Percentiles rank a stretch among this genome's conserved stretches.
Evolutionary conservation across 2,888 invertebrate species (phyloP).

Genomic region (Saturnia japonica): DNA sequence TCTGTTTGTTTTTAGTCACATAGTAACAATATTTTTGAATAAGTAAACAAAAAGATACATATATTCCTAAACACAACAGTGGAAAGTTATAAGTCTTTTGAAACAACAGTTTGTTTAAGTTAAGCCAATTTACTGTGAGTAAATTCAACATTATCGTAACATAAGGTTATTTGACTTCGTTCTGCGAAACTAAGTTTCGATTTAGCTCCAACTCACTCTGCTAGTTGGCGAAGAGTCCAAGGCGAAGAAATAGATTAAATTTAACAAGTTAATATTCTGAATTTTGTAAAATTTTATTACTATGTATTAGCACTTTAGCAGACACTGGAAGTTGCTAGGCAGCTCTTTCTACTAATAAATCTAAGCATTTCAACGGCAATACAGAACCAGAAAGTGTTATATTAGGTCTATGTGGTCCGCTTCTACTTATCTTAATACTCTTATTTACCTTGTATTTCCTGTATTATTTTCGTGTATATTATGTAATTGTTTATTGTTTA

Average conservation of each 20-base stretch:
- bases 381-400: too few relatives aligned
- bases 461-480: too few relatives aligned
- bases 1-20: too few relatives aligned
- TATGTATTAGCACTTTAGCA: too few relatives aligned
- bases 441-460: too few relatives aligned
- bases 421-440: too few relatives aligned
- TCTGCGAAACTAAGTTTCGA: neutral
- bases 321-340: too few relatives aligned
- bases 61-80: neutral
- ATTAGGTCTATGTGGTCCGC: too few relatives aligned
- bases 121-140: neutral
- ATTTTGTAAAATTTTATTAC: neutral
- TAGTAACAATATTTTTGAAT: too few relatives aligned
- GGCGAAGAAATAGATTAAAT: neutral
- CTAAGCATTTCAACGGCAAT: too few relatives aligned
- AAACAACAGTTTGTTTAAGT: slow-evolving; percentile 1
- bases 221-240: neutral
- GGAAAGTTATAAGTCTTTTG: neutral
- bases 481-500: too few relatives aligned
- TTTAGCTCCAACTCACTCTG: neutral
- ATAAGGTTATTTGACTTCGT: neutral
- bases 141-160: slow-evolving; percentile 3
- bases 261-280: neutral
- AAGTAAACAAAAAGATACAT: neutral
- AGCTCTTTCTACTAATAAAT: too few relatives aligned